Conservation (phyloP, 2,888 invertebrate species). For the Orgyia antiqua region DNA sequence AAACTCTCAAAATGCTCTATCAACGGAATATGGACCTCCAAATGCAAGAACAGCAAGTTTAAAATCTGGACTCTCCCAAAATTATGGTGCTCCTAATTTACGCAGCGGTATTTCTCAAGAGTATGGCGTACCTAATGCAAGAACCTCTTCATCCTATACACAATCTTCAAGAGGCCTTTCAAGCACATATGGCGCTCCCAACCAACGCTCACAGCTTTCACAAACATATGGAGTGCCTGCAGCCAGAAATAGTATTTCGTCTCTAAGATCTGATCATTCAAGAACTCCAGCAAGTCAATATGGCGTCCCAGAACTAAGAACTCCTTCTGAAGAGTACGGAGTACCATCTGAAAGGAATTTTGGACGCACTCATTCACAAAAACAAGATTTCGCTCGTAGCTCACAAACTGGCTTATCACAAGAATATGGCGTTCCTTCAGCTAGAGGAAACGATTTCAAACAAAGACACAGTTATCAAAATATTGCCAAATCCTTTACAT, state of each 20-base stretch:
- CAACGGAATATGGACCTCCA: conserved; percentile 36
- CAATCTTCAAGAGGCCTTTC: conserved; percentile 19
- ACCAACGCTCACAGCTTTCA: conserved; percentile 28
- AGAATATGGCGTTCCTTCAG: conserved; percentile 41
- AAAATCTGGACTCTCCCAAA: conserved; percentile 12
- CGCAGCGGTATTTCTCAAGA: conserved; percentile 27
- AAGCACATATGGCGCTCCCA: conserved; percentile 35
- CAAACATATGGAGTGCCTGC: conserved; percentile 10
- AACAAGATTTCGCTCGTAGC: conserved; percentile 33
- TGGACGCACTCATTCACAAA: conserved; percentile 27
- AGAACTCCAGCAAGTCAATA: conserved; percentile 32
- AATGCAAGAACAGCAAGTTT: conserved; percentile 14
- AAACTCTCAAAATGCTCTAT: conserved; percentile 27
- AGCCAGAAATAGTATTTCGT: conserved; percentile 15
- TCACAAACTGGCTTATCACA: conserved; percentile 30
- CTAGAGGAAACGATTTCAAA: conserved; percentile 22
- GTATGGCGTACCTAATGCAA: conserved; percentile 32
- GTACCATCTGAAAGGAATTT: conserved; percentile 34
- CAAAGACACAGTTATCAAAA: conserved; percentile 37
- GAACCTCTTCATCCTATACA: conserved; percentile 11
- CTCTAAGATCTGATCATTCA: conserved; percentile 22
- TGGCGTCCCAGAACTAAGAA: conserved; percentile 35
- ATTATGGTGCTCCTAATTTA: conserved; percentile 22
- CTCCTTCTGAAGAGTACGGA: conserved; percentile 42
- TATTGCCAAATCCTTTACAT: conserved; percentile 28